Base-by-base conservation (phyloP, 2,888 invertebrate species). In the Caenorhabditis imperialis region DNA sequence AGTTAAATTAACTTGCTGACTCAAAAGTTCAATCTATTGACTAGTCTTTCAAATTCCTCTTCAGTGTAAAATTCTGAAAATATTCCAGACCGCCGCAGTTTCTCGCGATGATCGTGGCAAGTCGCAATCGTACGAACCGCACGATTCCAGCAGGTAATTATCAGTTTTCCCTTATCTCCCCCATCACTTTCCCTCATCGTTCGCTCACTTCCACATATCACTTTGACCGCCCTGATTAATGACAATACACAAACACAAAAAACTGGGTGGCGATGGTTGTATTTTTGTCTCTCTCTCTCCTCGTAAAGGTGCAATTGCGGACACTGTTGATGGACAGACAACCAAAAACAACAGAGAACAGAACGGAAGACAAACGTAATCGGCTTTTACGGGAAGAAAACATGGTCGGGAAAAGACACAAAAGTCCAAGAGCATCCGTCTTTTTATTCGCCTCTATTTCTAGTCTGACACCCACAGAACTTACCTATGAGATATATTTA, bases 71-170 rank as follows among this genome's bases (percentile, higher is more conserved):
- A n/a, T n/a, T n/a, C n/a, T n/a, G n/a, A n/a, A n/a, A n/a, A 14
- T 23, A 48, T 73, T 79, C 12, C 79, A 81, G 76, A 61, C 81
- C 20, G 74, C 77, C 47, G 82, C 84, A 16, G 82, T 81, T 23
- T 63, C 58, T 38, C 69, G 79, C 14, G 79, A 77, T 25, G 79
- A 79, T 60, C 72, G 77, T 23, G 75, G 79, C 27, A 79, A 77
- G 27, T 77, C 77, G 12, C 72, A 69, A 47, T 77, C 77, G 12
- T 74, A 74, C 42, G 74, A 74, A 44, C 67, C 74, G 40, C 48
- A 69, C 57, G 69, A 74, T 20, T n/a, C 54, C 22, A 67, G 54
- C 61, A 71, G 71, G 71, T 71, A 25, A 70, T 25, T 57, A 30
- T 30, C 30, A 30, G 30, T 30, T 30, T 30, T 30, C 30, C 23